Percentiles rank a stretch among this genome's conserved stretches.
These are phyloP conservation scores for Hypocryptadius cinnamomeus DNA, from an alignment of 2,113 vertebrate genomes.

Conservation along the genomic window DNA sequence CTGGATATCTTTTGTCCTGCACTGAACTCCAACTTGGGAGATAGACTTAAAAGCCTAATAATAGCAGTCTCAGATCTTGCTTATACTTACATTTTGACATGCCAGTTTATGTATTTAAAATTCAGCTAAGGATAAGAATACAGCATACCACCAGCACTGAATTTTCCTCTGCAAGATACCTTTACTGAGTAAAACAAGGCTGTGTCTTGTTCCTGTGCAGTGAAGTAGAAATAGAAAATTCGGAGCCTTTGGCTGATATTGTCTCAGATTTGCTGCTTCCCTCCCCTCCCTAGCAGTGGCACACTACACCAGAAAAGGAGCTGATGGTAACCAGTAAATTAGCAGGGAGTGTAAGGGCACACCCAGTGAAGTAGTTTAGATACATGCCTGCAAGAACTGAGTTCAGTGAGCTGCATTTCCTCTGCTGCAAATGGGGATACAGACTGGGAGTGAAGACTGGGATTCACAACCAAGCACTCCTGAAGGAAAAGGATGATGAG, in stretches of 20 bases:
- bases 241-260: neutral
- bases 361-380: neutral
- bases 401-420: neutral
- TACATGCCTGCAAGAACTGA: neutral
- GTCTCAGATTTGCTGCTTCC: neutral
- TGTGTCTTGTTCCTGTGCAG: neutral
- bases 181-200: neutral
- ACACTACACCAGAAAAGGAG: neutral
- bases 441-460: neutral
- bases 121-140: neutral
- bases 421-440: neutral
- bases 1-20: neutral
- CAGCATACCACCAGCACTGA: neutral
- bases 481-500: neutral
- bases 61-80: neutral
- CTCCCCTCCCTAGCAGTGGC: neutral
- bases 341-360: neutral
- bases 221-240: neutral
- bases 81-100: neutral
- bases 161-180: neutral
- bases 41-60: neutral
- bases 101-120: neutral
- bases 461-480: neutral
- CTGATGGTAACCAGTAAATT: neutral
- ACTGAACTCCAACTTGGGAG: neutral